A percentile compares a stretch with the other conserved stretches of the same genome.
phyloP scores from a whole-genome alignment of 2,113 vertebrate species.

The Phylloscopus whistleri region DNA sequence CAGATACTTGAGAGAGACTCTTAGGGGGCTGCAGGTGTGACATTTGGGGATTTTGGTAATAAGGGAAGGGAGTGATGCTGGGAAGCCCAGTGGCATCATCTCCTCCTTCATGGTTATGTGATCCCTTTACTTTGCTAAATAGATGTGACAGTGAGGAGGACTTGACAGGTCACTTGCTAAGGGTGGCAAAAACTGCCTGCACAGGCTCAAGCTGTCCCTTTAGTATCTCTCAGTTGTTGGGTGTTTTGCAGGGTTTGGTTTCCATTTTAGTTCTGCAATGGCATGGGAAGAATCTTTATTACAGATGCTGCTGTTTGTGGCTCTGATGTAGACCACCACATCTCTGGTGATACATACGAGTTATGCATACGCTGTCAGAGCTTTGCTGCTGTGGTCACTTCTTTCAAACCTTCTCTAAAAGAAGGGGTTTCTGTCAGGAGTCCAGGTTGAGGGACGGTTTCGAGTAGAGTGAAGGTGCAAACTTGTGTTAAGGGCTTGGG shows the following conservation, averaged over 20 bases:
- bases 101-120: accelerated
- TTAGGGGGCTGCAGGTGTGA: not conserved
- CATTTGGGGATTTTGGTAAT: accelerated
- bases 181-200: not conserved
- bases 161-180: not conserved
- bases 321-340: not conserved
- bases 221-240: not conserved
- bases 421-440: accelerated
- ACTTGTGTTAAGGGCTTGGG: not conserved
- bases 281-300: not conserved
- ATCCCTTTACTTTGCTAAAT: not conserved
- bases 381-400: not conserved
- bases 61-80: not conserved
- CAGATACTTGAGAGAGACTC: not conserved
- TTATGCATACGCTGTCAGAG: accelerated
- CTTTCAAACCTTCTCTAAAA: not conserved
- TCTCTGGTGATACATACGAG: accelerated
- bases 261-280: accelerated
- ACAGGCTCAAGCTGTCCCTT: not conserved
- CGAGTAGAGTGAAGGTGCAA: not conserved
- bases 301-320: accelerated
- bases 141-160: not conserved
- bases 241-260: not conserved
- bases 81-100: not conserved
- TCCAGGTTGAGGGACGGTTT: accelerated